Evolutionary conservation across 2,888 invertebrate genomes (phyloP).

Genomic region (Cheilosia pagana): DNA sequence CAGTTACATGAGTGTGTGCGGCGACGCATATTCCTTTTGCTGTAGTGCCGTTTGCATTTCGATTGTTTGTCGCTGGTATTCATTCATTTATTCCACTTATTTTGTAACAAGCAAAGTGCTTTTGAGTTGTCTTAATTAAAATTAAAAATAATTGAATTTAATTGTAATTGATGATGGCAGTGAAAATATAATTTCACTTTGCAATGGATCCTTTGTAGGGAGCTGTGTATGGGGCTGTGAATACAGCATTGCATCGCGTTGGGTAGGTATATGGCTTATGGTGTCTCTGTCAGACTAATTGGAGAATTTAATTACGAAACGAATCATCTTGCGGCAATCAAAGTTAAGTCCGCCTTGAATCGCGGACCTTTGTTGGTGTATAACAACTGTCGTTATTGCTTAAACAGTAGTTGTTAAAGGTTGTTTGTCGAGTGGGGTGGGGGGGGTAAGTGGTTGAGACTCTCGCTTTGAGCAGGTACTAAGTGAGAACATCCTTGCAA

Average conservation of each 20-base stretch:
- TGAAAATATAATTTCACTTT: conserved; percentile 17
- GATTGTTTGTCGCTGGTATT: conserved; percentile 45
- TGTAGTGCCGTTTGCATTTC: conserved; percentile 34
- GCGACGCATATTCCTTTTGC: too few relatives aligned
- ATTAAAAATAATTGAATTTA: conserved; percentile 66
- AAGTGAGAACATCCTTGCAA: too few relatives aligned
- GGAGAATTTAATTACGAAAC: not conserved
- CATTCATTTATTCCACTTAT: conserved; percentile 21
- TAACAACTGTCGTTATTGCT: not conserved
- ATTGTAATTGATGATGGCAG: conserved; percentile 61
- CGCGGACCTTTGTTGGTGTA: not conserved
- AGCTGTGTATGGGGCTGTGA: not conserved
- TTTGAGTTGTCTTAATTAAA: conserved; percentile 47
- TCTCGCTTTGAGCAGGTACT: too few relatives aligned
- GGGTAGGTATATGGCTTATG: too few relatives aligned
- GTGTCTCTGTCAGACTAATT: not conserved
- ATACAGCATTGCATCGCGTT: too few relatives aligned
- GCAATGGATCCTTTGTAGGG: not conserved
- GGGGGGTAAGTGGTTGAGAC: too few relatives aligned
- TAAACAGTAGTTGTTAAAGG: not conserved
- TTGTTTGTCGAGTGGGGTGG: not conserved
- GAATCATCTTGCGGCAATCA: not conserved
- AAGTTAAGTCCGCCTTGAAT: not conserved
- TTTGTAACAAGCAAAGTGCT: conserved; percentile 10
- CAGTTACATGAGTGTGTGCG: not conserved